Conservation (phyloP, 2,113 vertebrate genomes). For the Cinclus mexicanus region DNA sequence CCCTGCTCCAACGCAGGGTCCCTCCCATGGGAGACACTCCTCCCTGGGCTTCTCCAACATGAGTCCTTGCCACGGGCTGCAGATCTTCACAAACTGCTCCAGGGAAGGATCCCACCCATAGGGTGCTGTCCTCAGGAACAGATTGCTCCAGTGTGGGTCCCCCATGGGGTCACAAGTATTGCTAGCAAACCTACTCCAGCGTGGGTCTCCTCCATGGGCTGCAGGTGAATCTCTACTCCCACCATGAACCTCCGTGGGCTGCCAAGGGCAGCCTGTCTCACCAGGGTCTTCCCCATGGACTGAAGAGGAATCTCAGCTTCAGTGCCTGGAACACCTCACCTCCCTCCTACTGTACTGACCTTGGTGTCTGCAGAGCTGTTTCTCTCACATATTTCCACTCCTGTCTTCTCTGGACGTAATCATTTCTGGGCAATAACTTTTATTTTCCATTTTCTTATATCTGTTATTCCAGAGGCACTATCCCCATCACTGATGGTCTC, state of each 20-base stretch:
- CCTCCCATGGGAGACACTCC: neutral
- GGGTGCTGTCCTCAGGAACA: too few relatives aligned
- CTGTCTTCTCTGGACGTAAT: neutral
- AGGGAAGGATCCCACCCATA: neutral
- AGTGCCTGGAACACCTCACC: rapidly evolving
- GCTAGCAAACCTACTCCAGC: neutral
- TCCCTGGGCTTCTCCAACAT: rapidly evolving
- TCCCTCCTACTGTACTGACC: neutral
- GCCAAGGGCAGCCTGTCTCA: neutral
- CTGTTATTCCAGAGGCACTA: neutral
- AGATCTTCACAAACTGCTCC: neutral
- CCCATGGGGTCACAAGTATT: too few relatives aligned
- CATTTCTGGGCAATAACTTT: neutral
- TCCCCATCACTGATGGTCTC: neutral
- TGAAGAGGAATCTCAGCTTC: neutral
- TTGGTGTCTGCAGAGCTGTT: neutral
- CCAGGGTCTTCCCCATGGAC: neutral
- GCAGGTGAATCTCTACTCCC: neutral
- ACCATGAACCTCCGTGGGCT: neutral
- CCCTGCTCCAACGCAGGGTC: rapidly evolving
- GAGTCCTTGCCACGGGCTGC: neutral
- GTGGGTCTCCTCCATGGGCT: neutral
- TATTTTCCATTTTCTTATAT: neutral
- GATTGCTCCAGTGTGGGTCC: neutral
- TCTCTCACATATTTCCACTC: neutral